These are phyloP conservation scores for Ennomos quercinarius DNA, from an alignment of 2,888 invertebrate species.

Conservation along the genomic window DNA sequence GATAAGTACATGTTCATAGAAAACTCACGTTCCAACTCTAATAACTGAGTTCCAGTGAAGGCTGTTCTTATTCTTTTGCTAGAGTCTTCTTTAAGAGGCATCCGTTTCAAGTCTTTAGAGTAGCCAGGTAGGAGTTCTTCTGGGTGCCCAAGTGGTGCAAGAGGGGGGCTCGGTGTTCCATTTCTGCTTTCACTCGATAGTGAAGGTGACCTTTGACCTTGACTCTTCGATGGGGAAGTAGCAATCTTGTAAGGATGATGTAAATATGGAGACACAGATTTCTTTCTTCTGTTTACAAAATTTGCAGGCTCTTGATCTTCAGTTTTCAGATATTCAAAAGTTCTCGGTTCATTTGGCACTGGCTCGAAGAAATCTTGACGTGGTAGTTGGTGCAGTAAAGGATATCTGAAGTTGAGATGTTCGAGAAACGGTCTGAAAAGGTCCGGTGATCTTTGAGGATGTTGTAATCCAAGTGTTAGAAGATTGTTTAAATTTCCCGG, in stretches of 20 bases:
- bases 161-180: constrained; percentile 84
- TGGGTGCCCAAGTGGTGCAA: constrained; percentile 75
- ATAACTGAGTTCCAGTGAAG: constrained; percentile 95
- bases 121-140: constrained; percentile 78
- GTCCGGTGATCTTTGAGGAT: constrained; percentile 75
- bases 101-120: constrained; percentile 73
- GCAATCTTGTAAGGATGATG: constrained; percentile 75
- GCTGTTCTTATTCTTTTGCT: constrained; percentile 97
- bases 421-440: constrained; percentile 79
- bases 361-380: constrained; percentile 68
- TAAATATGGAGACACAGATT: constrained; percentile 74
- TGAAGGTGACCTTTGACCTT: constrained; percentile 73
- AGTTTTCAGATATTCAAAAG: constrained; percentile 66
- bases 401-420: constrained; percentile 75
- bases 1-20: constrained; percentile 96
- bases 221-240: constrained; percentile 70
- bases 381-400: constrained; percentile 73
- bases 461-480: constrained; percentile 87
- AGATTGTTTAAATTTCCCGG: constrained; percentile 88
- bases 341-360: constrained; percentile 52
- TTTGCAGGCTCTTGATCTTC: constrained; percentile 70
- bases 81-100: constrained; percentile 86
- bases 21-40: constrained; percentile 96
- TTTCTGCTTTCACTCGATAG: constrained; percentile 81
- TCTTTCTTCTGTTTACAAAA: constrained; percentile 69